A percentile compares a stretch with the other conserved stretches of the same genome.
Conservation (phyloP, 2,113 vertebrate species). For the Climacteris rufus region DNA sequence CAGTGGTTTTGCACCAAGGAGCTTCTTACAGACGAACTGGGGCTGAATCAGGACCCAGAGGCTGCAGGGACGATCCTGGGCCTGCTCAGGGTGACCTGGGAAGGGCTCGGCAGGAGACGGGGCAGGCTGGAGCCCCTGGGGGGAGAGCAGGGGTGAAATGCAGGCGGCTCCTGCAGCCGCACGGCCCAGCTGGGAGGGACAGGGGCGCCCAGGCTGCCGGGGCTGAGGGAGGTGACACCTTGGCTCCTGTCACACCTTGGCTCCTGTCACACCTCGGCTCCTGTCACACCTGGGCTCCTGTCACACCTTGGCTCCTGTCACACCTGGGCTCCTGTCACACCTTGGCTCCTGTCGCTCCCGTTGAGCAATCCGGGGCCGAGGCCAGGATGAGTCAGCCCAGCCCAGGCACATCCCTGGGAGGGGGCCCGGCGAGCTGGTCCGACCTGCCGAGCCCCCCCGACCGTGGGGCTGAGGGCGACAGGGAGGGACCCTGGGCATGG, state of each 20-base stretch:
- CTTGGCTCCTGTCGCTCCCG: neutral
- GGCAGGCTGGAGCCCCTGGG: neutral
- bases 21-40: accelerated
- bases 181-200: neutral
- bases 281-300: too few species aligned
- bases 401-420: neutral
- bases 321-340: too few species aligned
- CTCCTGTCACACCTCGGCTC: too few species aligned
- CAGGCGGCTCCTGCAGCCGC: neutral
- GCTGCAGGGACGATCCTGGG: neutral
- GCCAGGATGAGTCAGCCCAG: conserved; percentile 28
- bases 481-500: accelerated
- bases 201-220: neutral
- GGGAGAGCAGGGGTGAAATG: accelerated
- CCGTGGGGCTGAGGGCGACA: accelerated
- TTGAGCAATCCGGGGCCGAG: conserved; percentile 14
- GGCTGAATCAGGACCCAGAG: accelerated
- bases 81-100: neutral
- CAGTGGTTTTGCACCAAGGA: accelerated
- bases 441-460: neutral
- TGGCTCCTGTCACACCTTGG: conserved; percentile 33
- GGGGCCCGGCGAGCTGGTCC: neutral
- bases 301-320: too few species aligned
- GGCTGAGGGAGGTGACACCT: conserved; percentile 28
- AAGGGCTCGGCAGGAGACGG: accelerated